Evolutionary conservation across 2,113 vertebrate species (phyloP), one percentile per base, ranked within the genome.

Genomic region (Balaeniceps rex): DNA sequence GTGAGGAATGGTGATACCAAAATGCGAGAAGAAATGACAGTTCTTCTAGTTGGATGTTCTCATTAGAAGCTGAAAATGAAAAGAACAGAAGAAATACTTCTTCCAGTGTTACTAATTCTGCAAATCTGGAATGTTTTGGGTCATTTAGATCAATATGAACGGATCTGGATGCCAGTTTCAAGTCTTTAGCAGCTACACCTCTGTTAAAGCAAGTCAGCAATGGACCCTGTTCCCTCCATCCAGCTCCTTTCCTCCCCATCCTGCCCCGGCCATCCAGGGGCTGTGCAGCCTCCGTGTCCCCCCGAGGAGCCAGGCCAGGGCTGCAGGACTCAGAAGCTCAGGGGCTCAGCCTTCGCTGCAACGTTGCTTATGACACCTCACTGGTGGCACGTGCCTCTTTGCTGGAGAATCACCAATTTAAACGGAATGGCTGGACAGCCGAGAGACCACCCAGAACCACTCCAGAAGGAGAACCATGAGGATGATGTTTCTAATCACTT

Each of bases 321-420:
- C 52, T 36, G 55, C 4, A 8, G 74, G 49, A 77, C 10, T 4
- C 55, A n/a, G 60, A 34, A 55, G 40, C 23, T 18, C 0, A 0
- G 12, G 18, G 33, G 9, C n/a, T 81, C 65, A 60, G 69, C 47
- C 44, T 64, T n/a, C 2, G 2, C 2, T 64, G 24, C 7, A 13
- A 14, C 1, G 33, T 14, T 9, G 19, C 57, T 58, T 26, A 12
- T 10, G 1, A 19, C 24, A n/a, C 42, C 46, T 29, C 51, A 16
- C 18, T 36, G 22, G 34, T 17, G 47, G 34, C 31, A 76, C 10
- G 15, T 38, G 18, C 4, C 16, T 26, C 52, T 60, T 25, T 69
- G 47, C 14, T 14, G 7, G 55, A 79, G 31, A 88, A 64, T 17
- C 40, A 4, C 24, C 24, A 2, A 60, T 18, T 55, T 9, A 26